A percentile compares a stretch with the other conserved stretches of the same genome.
phyloP scores from a whole-genome alignment of 2,113 vertebrate species.

The Anthoscopus minutus region DNA sequence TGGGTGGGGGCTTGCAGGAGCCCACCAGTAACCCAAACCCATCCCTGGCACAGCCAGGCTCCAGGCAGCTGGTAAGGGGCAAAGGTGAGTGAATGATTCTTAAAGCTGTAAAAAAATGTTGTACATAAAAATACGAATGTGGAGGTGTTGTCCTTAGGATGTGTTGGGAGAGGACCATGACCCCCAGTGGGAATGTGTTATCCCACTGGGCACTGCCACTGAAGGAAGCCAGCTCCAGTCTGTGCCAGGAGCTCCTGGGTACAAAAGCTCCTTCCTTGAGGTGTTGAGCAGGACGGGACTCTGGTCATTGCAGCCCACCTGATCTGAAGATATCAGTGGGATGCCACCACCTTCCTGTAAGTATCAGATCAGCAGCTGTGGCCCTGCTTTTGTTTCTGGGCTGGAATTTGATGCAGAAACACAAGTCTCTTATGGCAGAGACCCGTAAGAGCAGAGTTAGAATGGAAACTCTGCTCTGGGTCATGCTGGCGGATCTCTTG shows the following conservation, averaged over 20 bases:
- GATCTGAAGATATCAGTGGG: not conserved
- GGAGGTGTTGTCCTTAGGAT: not conserved
- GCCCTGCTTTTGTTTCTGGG: not conserved
- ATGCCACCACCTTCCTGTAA: not conserved
- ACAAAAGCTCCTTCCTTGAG: not conserved
- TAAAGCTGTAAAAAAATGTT: not conserved
- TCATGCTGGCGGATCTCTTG: accelerated
- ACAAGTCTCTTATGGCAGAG: not conserved
- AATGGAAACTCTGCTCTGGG: not conserved
- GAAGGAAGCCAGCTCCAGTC: not conserved
- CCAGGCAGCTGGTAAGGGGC: not conserved
- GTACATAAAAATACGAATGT: not conserved
- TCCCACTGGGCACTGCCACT: accelerated
- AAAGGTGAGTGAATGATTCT: not conserved
- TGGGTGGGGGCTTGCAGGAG: not conserved
- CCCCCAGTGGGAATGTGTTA: not conserved
- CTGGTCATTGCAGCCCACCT: not conserved
- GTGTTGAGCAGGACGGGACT: accelerated
- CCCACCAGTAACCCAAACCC: not conserved
- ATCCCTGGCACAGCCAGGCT: not conserved
- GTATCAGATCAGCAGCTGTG: not conserved
- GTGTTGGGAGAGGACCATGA: accelerated
- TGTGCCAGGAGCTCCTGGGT: not conserved
- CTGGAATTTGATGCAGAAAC: not conserved
- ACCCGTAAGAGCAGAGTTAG: not conserved